Evolutionary conservation across 2,797 vertebrate species (phyloP), one percentile per base, ranked within the genome.

Genomic region (Phoxinus dragarum): DNA sequence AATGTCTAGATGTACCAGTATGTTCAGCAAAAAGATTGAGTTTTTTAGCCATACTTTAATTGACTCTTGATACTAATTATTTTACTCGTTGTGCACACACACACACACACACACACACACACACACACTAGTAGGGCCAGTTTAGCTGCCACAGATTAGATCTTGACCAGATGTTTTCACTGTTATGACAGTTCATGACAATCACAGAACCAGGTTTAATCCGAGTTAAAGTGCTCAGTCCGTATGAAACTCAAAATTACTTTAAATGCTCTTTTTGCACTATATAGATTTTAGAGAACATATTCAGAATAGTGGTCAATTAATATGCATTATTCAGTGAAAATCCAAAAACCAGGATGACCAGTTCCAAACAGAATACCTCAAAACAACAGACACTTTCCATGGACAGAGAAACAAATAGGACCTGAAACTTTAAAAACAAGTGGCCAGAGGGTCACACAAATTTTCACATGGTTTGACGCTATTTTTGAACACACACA

Each of bases 141-240:
- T 79, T 84, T 49, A 71, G 21, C 49, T 14, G 52, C 42, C 23
- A 67, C 56, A 72, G 75, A 85, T 85, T 49, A 71, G 40, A 72
- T 79, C 75, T 47, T 31, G 31, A 47, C 74, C 27, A 84, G 76
- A 85, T 79, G 76, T 34, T 40, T 77, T 79, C 40, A 72, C 14
- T 80, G 52, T 69, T 47, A 83, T 54, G 64, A 68, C 40, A 47
- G 5, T 44, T 66, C 72, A 67, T 23, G 61, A 84, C 21, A 23
- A 40, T 40, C 47, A 31, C 66, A 36, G 12, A 49, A 16, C 14
- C 47, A 49, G 4, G 36, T 64, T 73, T 64, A n/a, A 34, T 47
- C 27, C 11, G 0, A 16, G 56, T 64, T 49, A 8, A 80, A 80
- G 9, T 31, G 23, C 49, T 81, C 49, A 42, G 66, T 42, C 38